Evolutionary conservation across 2,113 vertebrate genomes (phyloP), one percentile per base, ranked within the genome.

Genomic region (Naja naja): DNA sequence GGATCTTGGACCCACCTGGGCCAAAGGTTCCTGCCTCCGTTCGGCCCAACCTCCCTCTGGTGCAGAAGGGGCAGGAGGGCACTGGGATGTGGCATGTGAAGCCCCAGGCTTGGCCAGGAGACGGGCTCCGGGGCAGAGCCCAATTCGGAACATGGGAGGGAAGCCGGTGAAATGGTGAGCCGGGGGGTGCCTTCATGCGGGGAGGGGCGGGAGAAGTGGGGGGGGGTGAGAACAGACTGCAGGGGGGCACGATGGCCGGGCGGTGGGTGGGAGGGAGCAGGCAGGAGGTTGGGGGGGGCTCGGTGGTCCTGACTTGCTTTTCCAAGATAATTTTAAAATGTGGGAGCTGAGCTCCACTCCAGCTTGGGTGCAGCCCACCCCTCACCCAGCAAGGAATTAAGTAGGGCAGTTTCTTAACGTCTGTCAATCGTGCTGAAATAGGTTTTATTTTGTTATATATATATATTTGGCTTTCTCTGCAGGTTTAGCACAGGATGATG

Each of bases 131-230:
- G 96, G 95, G 89, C 56, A 92, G 53, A 96, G 97, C 96, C 60
- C 30, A 90, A 96, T 95, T 94, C 95, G 97, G 96, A 97, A 94
- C 97, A 98, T 98, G 98, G 98, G 98, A 97, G 98, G 98, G 97
- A 98, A 97, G 94, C 98, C 97, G 96, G 98, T 98, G 96, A 98
- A 98, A 98, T 98, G 98, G 98, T 98, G 97, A 98, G 98, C n/a
- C n/a, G n/a, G n/a, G n/a, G n/a, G n/a, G n/a, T n/a, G n/a, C 96
- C 74, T 10, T 23, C 45, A 94, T 0, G 85, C 8, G 43, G 34
- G 8, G 34, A 34, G 39, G 23, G n/a, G 5, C 4, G 45, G 45
- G n/a, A n/a, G n/a, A n/a, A n/a, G 45, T 45, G 3, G 22, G 1
- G 8, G 10, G 22, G 2, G 85, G 3, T n/a, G 23, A 45, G 85